Percentiles rank a stretch among this genome's conserved stretches.
Conservation (phyloP, 2,888 invertebrate genomes). For the Stramonita haemastoma region DNA sequence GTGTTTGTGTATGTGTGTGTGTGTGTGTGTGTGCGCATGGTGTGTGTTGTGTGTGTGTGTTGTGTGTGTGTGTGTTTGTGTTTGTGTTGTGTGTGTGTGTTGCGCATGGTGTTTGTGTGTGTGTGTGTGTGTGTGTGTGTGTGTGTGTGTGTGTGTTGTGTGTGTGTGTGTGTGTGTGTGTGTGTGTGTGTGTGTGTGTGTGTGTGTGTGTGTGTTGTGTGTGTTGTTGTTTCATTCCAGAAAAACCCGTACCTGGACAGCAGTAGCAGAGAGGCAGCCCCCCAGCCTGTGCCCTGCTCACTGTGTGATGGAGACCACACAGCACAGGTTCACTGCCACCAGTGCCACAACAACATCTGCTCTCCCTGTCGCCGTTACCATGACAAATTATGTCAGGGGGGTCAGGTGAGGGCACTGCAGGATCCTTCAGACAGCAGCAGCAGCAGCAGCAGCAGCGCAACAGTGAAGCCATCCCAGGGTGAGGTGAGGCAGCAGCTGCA, state of each 20-base stretch:
- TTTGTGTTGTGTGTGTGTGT: too few species aligned
- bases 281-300: not conserved
- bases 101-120: too few species aligned
- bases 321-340: not conserved
- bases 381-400: not conserved
- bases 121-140: too few species aligned
- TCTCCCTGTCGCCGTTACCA: not conserved
- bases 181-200: too few species aligned
- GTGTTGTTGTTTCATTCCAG: not conserved
- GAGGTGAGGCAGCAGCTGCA: not conserved
- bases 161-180: too few species aligned
- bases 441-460: too few species aligned
- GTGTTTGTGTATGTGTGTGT: not conserved
- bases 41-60: too few species aligned
- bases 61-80: too few species aligned
- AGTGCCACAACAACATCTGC: slow-evolving; percentile 5
- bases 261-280: not conserved
- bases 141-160: too few species aligned
- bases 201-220: slow-evolving; percentile 14
- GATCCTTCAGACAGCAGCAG: not conserved
- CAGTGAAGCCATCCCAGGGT: too few species aligned
- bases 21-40: not conserved
- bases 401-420: not conserved
- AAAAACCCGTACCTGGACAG: not conserved
- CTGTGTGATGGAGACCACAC: not conserved